These are phyloP conservation scores for Pan troglodytes DNA, from an alignment of 2,113 vertebrate genomes.

Conservation along the genomic window NHGRI_mPanTro3-v2.1_pri NC_072404.2:44523501-44524000, in stretches of 20 bases:
- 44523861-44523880: not conserved
- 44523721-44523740: not conserved
- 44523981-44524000: not conserved
- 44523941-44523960: not conserved
- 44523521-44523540: not conserved
- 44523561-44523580: not conserved
- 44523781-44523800: not conserved
- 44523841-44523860: not conserved
- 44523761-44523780: not conserved
- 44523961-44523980: not conserved
- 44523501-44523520: not conserved
- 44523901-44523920: not conserved
- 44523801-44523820: not conserved
- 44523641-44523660: not conserved
- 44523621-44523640: not conserved
- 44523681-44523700: not conserved
- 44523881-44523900: not conserved
- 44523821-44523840: not conserved
- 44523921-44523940: not conserved
- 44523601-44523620: not conserved
- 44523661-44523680: not conserved
- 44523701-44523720: not conserved
- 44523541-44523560: not conserved
- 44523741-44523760: no score
- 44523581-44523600: not conserved